Evolutionary conservation across 2,888 invertebrate species (phyloP), one percentile per base, ranked within the genome.

Genomic region (Clitarchus hookeri): DNA sequence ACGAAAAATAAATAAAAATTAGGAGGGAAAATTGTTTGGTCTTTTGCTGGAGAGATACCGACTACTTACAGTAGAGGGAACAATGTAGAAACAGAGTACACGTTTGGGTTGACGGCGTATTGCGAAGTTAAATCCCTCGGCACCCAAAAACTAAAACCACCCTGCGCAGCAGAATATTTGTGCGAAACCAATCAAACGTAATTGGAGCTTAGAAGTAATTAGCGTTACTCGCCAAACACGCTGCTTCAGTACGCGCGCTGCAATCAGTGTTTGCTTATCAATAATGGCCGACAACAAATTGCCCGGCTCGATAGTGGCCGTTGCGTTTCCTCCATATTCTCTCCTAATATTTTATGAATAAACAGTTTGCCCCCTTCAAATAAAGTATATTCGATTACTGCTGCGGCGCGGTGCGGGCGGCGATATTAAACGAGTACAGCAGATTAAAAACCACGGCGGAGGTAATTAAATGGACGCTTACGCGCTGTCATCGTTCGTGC

Each of bases 101-200:
- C 48, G 48, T 48, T 48, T 48, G 48, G 3, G 48, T 48, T 16
- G 48, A 48, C 48, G 16, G 11, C 48, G 16, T 1, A 48, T 48
- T 13, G 6, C 16, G 48, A 2, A 48, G 48, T 48, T 8, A 16
- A 48, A 48, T 48, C 48, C 48, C 48, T 48, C 48, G 48, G 48
- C 2, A 8, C 2, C 48, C 48, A 16, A 48, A 48, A 48, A 48
- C 48, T 48, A 48, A 48, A 48, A 16, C 48, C 48, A 48, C 12
- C 48, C 16, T 16, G 16, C 48, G 6, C 48, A 48, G 16, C 48
- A 16, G 48, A 8, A 48, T 48, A 48, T 48, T 8, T 6, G 48
- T 48, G 48, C 48, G 48, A 48, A 65, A 65, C 65, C 65, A 65
- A 65, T 65, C 65, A 65, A n/a, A 65, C 65, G 65, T 65, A n/a